Base-by-base conservation (phyloP, 1,140 invertebrate genomes). In the Bombus consobrinus region DNA sequence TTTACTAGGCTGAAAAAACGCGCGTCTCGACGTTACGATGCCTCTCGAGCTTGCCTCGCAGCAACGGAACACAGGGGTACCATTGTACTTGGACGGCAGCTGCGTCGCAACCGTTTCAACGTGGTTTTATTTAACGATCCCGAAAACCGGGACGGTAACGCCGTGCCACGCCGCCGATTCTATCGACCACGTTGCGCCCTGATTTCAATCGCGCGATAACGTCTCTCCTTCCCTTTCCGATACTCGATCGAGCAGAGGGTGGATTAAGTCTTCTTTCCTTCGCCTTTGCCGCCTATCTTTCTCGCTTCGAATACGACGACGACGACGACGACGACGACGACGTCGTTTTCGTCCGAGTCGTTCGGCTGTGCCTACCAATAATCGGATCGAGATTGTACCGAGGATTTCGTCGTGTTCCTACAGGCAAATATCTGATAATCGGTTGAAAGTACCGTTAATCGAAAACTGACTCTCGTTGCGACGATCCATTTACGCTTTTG, bases 361-460 rank as follows among this genome's bases (percentile, higher is more conserved):
- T 47, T 47, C 13, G 13, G 0, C 3, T 1, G 47, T 47, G 15
- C 6, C 15, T 47, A 18, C 15, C 5, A 1, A 0, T 47, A 1
- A 47, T 47, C 47, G 15, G 15, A 6, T 47, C 0, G 47, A 32
- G 5, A 64, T 15, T 0, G 4, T 32, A 1, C 92, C 92, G 92
- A 47, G 90, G 87, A 91, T 93, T 92, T 94, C 92, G 93, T 94
- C 93, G 92, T 92, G 90, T 91, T 92, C 87, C 92, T 91, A 90
- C 93, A 92, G 92, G 92, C 91, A 93, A 94, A 93, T 91, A 91
- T 93, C 90, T 2, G 92, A 93, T 94, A 94, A 94, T 94, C 93
- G 92, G 91, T 90, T 91, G 83, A 92, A 94, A 94, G 93, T 93
- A 92, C 90, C 87, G 92, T 94, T 93, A 94, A 94, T 94, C 91